A percentile compares a stretch with the other conserved stretches of the same genome.
Conservation (phyloP, 1,140 invertebrate species). For the Chionoecetes opilio region DNA sequence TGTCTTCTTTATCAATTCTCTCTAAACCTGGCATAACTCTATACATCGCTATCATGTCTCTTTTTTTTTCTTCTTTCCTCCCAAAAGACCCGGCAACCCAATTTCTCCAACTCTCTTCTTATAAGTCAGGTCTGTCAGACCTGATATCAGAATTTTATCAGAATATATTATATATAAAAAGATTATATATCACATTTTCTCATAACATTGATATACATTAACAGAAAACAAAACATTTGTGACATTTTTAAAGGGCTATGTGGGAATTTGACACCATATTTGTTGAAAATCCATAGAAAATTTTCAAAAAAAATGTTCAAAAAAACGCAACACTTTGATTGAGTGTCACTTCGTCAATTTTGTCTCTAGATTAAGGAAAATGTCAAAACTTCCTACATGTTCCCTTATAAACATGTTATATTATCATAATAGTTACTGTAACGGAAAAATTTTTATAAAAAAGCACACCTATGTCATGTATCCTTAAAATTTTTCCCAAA, state of each 20-base stretch:
- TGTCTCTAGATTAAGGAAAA: constrained; percentile 21
- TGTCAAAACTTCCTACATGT: constrained; percentile 43
- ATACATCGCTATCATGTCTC: too few relatives aligned
- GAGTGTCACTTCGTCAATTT: background rate
- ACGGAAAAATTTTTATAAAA: background rate
- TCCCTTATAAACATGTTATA: constrained; percentile 42
- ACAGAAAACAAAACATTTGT: constrained; percentile 47
- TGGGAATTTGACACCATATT: constrained; percentile 45
- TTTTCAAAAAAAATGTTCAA: constrained; percentile 6
- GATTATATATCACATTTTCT: constrained; percentile 38
- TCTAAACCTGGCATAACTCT: too few relatives aligned
- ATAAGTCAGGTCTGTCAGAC: too few relatives aligned
- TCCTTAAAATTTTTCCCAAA: background rate
- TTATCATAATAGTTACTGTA: constrained; percentile 34
- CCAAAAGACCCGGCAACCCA: too few relatives aligned
- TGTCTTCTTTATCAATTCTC: too few relatives aligned
- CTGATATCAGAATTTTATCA: too few relatives aligned
- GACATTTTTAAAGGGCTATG: constrained; percentile 33
- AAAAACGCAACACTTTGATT: constrained; percentile 31
- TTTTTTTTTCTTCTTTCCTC: too few relatives aligned
- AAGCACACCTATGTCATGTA: constrained; percentile 22
- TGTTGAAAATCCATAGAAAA: constrained; percentile 18
- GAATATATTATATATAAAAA: constrained; percentile 31
- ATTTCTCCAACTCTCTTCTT: too few relatives aligned
- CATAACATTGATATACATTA: constrained; percentile 38